Evolutionary conservation across 1,140 invertebrate genomes (phyloP).

Genomic region (Drosophila saltans): DNA sequence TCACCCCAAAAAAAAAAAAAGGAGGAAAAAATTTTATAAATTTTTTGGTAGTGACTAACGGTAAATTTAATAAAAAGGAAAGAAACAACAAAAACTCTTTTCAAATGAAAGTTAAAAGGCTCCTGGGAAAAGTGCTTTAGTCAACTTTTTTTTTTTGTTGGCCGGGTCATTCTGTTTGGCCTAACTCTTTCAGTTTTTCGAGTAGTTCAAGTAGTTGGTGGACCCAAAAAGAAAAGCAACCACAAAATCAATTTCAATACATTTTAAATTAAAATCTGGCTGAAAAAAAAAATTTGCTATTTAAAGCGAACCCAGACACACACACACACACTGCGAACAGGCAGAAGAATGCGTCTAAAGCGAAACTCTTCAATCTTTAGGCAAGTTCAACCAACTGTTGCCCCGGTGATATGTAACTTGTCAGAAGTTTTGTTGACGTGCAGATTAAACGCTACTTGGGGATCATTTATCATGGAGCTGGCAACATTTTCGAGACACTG

Average conservation of each 20-base stretch:
- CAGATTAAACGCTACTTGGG: slow-evolving; percentile 65
- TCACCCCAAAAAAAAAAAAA: slow-evolving; percentile 32
- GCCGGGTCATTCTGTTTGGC: slow-evolving; percentile 3
- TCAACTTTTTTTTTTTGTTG: slow-evolving; percentile 25
- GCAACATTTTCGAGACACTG: slow-evolving; percentile 56
- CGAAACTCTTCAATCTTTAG: slow-evolving; percentile 14
- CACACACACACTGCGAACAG: not conserved
- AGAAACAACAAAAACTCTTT: slow-evolving; percentile 7
- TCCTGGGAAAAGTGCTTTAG: slow-evolving; percentile 41
- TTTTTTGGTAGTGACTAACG: slow-evolving; percentile 56
- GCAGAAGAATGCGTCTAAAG: not conserved
- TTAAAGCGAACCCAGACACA: slow-evolving; percentile 23
- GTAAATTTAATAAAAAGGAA: slow-evolving; percentile 68
- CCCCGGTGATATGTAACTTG: slow-evolving; percentile 72
- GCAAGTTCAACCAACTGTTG: slow-evolving; percentile 72
- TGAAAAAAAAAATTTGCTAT: slow-evolving; percentile 34
- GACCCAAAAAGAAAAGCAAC: not conserved
- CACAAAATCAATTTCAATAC: slow-evolving; percentile 10
- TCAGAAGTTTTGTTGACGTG: slow-evolving; percentile 74
- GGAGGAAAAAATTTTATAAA: slow-evolving; percentile 76
- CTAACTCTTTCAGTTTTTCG: slow-evolving; percentile 37
- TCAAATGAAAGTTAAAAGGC: slow-evolving; percentile 52
- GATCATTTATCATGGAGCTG: slow-evolving; percentile 71
- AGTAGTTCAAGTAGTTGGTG: slow-evolving; percentile 26
- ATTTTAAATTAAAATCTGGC: slow-evolving; percentile 29